phyloP scores from a whole-genome alignment of 2,888 invertebrate species.

The Leucoma salicis region DNA sequence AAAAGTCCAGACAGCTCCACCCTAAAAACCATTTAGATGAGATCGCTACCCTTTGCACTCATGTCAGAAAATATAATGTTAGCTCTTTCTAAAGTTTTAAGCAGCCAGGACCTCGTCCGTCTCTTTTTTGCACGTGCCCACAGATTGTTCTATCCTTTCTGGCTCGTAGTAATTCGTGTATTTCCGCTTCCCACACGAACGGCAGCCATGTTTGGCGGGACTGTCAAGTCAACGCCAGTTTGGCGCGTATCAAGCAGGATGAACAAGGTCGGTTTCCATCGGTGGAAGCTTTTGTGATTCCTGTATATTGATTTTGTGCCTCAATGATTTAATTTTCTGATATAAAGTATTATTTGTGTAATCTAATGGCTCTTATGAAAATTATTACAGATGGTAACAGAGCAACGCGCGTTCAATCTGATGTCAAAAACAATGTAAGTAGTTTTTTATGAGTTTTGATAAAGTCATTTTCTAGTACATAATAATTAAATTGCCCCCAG shows the following conservation, averaged over 20 bases:
- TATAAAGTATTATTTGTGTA: slow-evolving; percentile 30
- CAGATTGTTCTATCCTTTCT: slow-evolving; percentile 70
- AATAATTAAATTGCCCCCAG: slow-evolving; percentile 27
- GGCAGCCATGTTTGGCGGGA: slow-evolving; percentile 81
- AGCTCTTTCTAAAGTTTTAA: slow-evolving; percentile 69
- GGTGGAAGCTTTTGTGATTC: slow-evolving; percentile 45
- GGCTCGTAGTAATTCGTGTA: slow-evolving; percentile 76
- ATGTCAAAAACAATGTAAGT: slow-evolving; percentile 23
- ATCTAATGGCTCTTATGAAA: slow-evolving; percentile 19
- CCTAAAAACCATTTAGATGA: slow-evolving; percentile 78
- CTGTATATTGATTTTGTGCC: slow-evolving; percentile 29
- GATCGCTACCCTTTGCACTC: slow-evolving; percentile 70
- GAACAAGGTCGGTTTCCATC: slow-evolving; percentile 69
- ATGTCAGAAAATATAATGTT: slow-evolving; percentile 59
- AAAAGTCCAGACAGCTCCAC: slow-evolving; percentile 80
- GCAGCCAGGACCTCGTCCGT: slow-evolving; percentile 68
- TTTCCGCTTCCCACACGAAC: slow-evolving; percentile 79
- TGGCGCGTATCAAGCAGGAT: slow-evolving; percentile 72
- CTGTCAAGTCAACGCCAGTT: slow-evolving; percentile 79
- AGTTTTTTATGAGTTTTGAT: slow-evolving; percentile 11
- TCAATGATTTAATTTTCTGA: slow-evolving; percentile 24
- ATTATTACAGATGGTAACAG: slow-evolving; percentile 47
- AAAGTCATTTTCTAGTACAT: slow-evolving; percentile 15
- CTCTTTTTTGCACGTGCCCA: slow-evolving; percentile 68
- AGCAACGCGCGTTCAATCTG: background rate